These are phyloP conservation scores for Chromoteleia sp. DNA, from an alignment of 2,888 invertebrate genomes.

Conservation along the genomic window DNA sequence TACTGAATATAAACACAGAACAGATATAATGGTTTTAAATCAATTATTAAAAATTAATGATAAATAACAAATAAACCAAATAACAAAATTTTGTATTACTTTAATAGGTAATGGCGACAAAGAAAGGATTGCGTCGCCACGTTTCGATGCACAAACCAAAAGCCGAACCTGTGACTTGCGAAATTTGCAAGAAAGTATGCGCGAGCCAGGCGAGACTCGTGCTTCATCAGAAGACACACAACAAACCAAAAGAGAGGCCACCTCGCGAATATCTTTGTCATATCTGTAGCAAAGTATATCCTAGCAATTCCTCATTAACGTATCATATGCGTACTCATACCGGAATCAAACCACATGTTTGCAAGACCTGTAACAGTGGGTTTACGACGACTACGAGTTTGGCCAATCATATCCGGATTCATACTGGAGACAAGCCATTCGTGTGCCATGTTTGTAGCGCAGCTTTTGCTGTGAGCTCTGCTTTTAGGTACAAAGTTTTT, in stretches of 20 bases:
- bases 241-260: conserved; percentile 82
- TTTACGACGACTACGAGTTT: conserved; percentile 83
- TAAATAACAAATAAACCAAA: not conserved
- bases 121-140: conserved; percentile 82
- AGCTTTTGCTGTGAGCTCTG: conserved; percentile 83
- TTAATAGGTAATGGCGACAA: conserved; percentile 79
- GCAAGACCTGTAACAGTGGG: conserved; percentile 83
- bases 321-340: conserved; percentile 84
- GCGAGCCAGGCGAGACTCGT: conserved; percentile 82
- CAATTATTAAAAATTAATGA: not conserved
- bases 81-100: conserved; percentile 3
- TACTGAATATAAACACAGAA: too few relatives aligned
- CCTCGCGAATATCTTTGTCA: conserved; percentile 83
- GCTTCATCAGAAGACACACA: conserved; percentile 82
- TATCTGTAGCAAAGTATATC: conserved; percentile 84
- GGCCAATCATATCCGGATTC: conserved; percentile 83
- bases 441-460: conserved; percentile 84
- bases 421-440: conserved; percentile 83
- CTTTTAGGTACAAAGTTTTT: conserved; percentile 73
- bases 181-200: conserved; percentile 82
- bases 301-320: conserved; percentile 83
- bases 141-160: conserved; percentile 83
- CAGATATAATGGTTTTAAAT: not conserved
- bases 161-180: conserved; percentile 82
- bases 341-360: conserved; percentile 83